A percentile compares a stretch with the other conserved stretches of the same genome.
phyloP scores from a whole-genome alignment of 2,888 invertebrate genomes.

The Cantharis lateralis region DNA sequence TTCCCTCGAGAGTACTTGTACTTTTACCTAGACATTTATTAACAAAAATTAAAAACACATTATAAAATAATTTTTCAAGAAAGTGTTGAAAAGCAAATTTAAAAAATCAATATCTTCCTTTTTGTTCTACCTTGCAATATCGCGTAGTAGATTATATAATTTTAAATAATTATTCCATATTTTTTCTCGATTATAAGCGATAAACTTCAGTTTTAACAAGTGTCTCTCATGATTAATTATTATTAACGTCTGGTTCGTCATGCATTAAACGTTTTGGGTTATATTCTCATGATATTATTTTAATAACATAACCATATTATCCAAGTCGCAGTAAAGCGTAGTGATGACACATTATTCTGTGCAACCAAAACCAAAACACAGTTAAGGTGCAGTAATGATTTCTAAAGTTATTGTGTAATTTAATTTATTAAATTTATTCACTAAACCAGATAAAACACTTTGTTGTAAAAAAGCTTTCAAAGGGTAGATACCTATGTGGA shows the following conservation, averaged over 20 bases:
- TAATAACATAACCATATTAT: background rate
- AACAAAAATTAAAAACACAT: conserved; percentile 35
- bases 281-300: background rate
- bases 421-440: background rate
- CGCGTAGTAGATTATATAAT: background rate
- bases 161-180: background rate
- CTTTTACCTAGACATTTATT: conserved; percentile 37
- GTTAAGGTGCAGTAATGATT: background rate
- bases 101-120: background rate
- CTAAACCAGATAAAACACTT: background rate
- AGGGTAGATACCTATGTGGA: background rate
- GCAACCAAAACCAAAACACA: background rate
- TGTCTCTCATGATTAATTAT: background rate
- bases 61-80: background rate
- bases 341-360: background rate
- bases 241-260: background rate
- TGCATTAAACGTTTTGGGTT: background rate
- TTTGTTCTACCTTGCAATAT: background rate
- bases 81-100: background rate
- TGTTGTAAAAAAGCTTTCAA: background rate
- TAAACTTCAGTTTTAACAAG: background rate
- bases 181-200: background rate
- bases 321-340: background rate
- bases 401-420: background rate
- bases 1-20: conserved; percentile 36